Percentiles rank a stretch among this genome's conserved stretches.
Evolutionary conservation across 2,888 invertebrate genomes (phyloP).

Genomic region (Ceramica pisi): DNA sequence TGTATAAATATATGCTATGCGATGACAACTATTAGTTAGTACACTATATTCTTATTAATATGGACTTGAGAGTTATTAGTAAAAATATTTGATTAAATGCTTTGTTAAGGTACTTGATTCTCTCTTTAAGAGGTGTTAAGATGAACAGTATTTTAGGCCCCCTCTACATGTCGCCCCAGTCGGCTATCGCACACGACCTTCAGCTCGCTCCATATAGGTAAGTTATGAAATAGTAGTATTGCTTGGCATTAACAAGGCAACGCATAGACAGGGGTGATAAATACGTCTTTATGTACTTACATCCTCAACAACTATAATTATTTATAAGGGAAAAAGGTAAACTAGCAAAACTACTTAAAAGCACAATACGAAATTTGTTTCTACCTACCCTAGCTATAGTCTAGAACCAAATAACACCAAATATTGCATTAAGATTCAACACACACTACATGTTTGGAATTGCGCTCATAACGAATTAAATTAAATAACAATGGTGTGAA

Average conservation of each 20-base stretch:
- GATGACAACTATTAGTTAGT: conserved; percentile 14
- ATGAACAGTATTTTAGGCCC: conserved; percentile 15
- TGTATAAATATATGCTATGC: conserved; percentile 7
- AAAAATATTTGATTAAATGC: conserved; percentile 40
- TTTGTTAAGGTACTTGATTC: conserved; percentile 46
- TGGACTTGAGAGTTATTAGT: conserved; percentile 44
- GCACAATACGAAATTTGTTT: conserved; percentile 64
- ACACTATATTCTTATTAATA: conserved; percentile 27
- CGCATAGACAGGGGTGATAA: conserved; percentile 17
- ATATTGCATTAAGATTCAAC: conserved; percentile 25
- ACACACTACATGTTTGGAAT: conserved; percentile 24
- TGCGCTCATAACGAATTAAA: conserved; percentile 21
- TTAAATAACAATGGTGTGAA: conserved; percentile 9
- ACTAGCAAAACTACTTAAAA: conserved; percentile 67
- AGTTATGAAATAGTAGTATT: conserved; percentile 24
- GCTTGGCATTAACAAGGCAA: conserved; percentile 41
- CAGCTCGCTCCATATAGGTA: not conserved
- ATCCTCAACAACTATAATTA: conserved; percentile 27
- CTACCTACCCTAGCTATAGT: conserved; percentile 54
- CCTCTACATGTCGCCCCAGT: conserved; percentile 8
- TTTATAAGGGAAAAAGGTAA: conserved; percentile 38
- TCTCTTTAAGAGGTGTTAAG: conserved; percentile 25
- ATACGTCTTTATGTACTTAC: conserved; percentile 18
- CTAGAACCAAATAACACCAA: conserved; percentile 44
- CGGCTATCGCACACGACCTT: not conserved